Conservation (phyloP, 2,113 vertebrate species). For the Ictalurus punctatus region DNA sequence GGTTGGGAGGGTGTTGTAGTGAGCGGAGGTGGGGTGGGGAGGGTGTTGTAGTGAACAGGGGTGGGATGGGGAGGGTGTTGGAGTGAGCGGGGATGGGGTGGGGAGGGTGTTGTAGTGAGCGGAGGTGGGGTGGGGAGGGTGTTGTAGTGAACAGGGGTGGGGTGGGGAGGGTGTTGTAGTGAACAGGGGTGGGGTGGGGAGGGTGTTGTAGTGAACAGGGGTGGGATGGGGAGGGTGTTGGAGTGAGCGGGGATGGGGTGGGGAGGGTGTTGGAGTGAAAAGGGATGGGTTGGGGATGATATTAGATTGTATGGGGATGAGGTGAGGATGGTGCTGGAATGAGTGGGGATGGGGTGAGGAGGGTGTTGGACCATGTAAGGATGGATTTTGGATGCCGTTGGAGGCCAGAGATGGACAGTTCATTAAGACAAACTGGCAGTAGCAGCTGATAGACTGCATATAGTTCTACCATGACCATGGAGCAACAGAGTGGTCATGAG, state of each 20-base stretch:
- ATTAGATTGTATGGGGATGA: background rate
- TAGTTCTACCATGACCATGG: background rate
- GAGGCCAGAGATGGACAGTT: conserved; percentile 8
- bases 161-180: background rate
- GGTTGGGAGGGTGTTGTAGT: background rate
- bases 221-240: background rate
- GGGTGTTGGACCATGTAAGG: background rate
- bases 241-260: background rate
- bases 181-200: background rate
- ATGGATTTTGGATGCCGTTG: background rate
- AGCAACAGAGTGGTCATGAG: background rate
- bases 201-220: background rate
- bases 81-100: background rate
- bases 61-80: background rate
- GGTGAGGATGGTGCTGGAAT: background rate
- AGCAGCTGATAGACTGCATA: background rate
- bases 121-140: background rate
- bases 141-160: background rate
- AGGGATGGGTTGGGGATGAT: background rate
- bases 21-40: background rate
- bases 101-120: background rate
- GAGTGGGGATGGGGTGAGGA: background rate
- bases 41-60: background rate
- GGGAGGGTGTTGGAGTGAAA: background rate
- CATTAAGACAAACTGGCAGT: background rate